phyloP scores from a whole-genome alignment of 2,888 invertebrate genomes.

The Catotricha subobsoleta region DNA sequence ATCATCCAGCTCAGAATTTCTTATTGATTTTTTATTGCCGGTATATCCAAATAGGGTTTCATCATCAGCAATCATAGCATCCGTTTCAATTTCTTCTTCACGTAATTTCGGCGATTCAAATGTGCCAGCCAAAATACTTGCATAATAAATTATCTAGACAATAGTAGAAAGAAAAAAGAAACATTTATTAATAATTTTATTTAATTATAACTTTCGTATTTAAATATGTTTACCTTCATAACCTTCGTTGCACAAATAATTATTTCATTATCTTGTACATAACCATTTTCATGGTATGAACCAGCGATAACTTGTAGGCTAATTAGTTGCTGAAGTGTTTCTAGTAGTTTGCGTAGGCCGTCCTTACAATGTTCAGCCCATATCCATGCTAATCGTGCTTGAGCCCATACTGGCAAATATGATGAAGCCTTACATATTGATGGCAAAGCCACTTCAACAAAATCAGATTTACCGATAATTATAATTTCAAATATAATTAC shows the following conservation, averaged over 20 bases:
- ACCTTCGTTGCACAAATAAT: slow-evolving; percentile 74
- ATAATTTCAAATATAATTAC: slow-evolving; percentile 67
- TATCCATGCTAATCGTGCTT: slow-evolving; percentile 60
- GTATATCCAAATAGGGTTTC: slow-evolving; percentile 26
- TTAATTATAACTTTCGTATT: too few relatives aligned
- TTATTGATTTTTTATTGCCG: slow-evolving; percentile 15
- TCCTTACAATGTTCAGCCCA: slow-evolving; percentile 57
- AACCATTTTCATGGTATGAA: slow-evolving; percentile 49
- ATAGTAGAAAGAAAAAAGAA: slow-evolving; percentile 2
- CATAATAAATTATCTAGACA: slow-evolving; percentile 61
- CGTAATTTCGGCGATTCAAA: slow-evolving; percentile 45
- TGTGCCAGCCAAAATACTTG: slow-evolving; percentile 69
- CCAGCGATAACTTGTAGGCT: slow-evolving; percentile 68
- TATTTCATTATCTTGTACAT: slow-evolving; percentile 68
- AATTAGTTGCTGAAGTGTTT: slow-evolving; percentile 72
- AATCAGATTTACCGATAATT: slow-evolving; percentile 54
- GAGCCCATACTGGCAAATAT: slow-evolving; percentile 49
- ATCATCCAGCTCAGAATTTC: slow-evolving; percentile 14
- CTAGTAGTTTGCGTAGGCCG: slow-evolving; percentile 46
- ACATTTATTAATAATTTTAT: too few relatives aligned
- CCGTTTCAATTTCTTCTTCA: slow-evolving; percentile 28
- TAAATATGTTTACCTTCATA: slow-evolving; percentile 45
- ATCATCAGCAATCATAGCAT: slow-evolving; percentile 24
- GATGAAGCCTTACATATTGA: slow-evolving; percentile 60
- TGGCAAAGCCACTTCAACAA: slow-evolving; percentile 64